Conservation (phyloP, 2,888 invertebrate genomes). For the Synergus itoensis region DNA sequence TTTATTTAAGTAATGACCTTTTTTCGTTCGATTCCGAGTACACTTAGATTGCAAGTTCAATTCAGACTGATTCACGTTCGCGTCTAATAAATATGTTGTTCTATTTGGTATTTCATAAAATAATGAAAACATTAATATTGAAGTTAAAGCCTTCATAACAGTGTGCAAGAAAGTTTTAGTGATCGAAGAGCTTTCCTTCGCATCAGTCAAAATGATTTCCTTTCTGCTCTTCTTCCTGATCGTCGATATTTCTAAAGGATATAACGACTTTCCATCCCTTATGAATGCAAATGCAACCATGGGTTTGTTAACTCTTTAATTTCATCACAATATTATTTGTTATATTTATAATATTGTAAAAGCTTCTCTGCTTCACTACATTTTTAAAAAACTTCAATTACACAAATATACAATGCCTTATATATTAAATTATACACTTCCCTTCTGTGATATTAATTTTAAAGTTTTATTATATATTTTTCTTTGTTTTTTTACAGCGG, state of each 20-base stretch:
- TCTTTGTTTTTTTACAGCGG: conserved; percentile 79
- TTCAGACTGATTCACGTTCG: conserved; percentile 45
- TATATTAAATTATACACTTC: too few species aligned
- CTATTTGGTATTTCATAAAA: conserved; percentile 50
- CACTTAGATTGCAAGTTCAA: conserved; percentile 49
- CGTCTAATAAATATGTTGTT: conserved; percentile 41
- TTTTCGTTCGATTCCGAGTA: conserved; percentile 55
- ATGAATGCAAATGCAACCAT: conserved; percentile 87
- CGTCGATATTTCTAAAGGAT: conserved; percentile 55
- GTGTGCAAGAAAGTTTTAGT: conserved; percentile 43
- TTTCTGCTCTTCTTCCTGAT: conserved; percentile 55
- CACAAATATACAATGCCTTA: not conserved
- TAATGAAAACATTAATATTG: conserved; percentile 67
- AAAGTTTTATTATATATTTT: not conserved
- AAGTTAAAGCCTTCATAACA: conserved; percentile 51
- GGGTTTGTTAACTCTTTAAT: conserved; percentile 78
- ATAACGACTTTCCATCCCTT: conserved; percentile 85
- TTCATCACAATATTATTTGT: not conserved
- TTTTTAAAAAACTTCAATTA: not conserved
- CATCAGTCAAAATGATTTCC: conserved; percentile 54
- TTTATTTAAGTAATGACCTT: conserved; percentile 66
- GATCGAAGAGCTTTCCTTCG: conserved; percentile 45
- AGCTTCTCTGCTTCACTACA: not conserved
- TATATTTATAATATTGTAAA: not conserved
- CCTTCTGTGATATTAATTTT: not conserved